Evolutionary conservation across 1,140 invertebrate species (phyloP), one percentile per base, ranked within the genome.

Genomic region (Heliconius nattereri): DNA sequence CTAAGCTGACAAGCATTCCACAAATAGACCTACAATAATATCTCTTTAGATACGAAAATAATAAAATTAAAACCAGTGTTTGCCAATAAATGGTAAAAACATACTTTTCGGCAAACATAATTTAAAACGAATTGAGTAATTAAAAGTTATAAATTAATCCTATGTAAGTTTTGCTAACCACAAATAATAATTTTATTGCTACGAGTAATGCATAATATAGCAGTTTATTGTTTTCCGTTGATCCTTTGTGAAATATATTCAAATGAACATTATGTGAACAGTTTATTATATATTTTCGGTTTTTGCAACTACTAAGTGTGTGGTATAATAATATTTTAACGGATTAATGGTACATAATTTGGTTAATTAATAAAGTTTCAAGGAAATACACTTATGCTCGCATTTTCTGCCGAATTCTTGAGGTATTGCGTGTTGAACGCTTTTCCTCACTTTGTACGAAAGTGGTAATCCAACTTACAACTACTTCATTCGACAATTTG

Each of bases 101-200:
- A 11, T 3, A 66, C 26, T 66, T 29, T 66, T 29, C 3, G 26
- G 23, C 26, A 66, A 66, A 29, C 13, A 66, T 66, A 29, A 26
- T 66, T 66, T 13, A 26, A 60, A 60, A 66, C 11, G 60, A 66
- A 66, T 66, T 16, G 23, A 26, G 9, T 66, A 23, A 29, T 29
- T 66, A 66, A 66, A 66, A 66, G 60, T 29, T 66, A 26, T 29
- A 66, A 66, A 66, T 26, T 66, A 29, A 66, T 66, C 23, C 60
- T 23, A 57, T 75, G 73, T 75, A 75, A 75, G 73, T 49, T 66
- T 3, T 66, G 29, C 23, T n/a, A 66, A 66, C 23, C 60, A 66
- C 60, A 66, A 66, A 66, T 66, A 66, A 29, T 66, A 66, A 66
- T 66, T 29, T 26, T 26, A 66, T 66, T 26, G 11, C 11, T 13